Percentiles rank a stretch among this genome's conserved stretches.
Evolutionary conservation across 2,113 vertebrate species (phyloP).

Genomic region (Myotis lucifugus): DNA sequence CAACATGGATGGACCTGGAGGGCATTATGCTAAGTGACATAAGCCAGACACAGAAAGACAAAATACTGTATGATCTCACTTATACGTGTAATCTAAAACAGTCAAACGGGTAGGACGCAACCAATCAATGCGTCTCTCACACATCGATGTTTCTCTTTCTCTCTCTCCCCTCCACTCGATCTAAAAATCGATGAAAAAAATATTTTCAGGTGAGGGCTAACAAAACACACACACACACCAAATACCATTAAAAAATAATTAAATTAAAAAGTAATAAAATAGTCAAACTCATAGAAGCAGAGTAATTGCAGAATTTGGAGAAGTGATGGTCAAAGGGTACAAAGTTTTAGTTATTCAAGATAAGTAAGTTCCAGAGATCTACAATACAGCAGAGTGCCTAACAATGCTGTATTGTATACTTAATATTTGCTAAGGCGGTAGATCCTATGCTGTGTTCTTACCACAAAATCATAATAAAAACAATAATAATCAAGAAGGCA

Average conservation of each 20-base stretch:
- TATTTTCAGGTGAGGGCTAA: background rate
- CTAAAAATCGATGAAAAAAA: background rate
- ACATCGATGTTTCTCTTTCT: background rate
- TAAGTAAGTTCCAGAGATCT: background rate
- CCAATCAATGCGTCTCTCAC: background rate
- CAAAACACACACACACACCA: background rate
- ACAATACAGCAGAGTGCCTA: background rate
- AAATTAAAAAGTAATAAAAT: background rate
- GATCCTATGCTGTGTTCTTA: background rate
- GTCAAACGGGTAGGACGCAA: background rate
- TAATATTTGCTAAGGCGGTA: background rate
- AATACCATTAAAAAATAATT: background rate
- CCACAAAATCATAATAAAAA: background rate
- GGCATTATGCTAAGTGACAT: background rate
- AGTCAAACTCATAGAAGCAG: background rate
- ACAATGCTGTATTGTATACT: background rate
- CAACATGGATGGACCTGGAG: background rate
- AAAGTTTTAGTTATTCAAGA: background rate
- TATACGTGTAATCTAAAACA: background rate
- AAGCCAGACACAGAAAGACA: background rate
- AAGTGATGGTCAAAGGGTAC: background rate
- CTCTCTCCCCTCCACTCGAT: background rate
- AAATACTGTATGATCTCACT: background rate
- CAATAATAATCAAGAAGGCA: background rate
- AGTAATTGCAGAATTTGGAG: background rate